Evolutionary conservation across 2,113 vertebrate species (phyloP).

Genomic region (Sceloporus tristichus): DNA sequence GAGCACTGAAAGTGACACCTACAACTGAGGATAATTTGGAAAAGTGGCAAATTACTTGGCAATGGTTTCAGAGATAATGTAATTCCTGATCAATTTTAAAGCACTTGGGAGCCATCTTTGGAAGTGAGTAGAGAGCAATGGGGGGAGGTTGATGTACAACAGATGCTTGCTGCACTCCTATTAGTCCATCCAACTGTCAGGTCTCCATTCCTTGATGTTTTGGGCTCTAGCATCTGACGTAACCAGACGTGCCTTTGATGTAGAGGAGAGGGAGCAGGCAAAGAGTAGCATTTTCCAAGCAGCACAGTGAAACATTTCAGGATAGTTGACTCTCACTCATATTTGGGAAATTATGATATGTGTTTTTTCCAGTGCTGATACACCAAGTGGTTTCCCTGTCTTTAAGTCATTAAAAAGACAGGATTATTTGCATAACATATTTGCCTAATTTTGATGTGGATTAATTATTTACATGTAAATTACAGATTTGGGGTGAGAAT

Average conservation of each 20-base stretch:
- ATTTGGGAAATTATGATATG: background rate
- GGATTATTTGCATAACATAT: background rate
- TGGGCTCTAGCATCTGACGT: background rate
- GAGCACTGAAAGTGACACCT: conserved; percentile 51
- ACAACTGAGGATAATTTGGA: background rate
- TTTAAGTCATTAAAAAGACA: background rate
- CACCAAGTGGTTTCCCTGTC: background rate
- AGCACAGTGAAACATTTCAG: background rate
- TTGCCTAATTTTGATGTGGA: no score
- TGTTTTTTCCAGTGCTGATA: background rate
- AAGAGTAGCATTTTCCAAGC: rapidly evolving
- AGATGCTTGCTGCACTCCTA: background rate
- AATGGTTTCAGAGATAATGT: conserved; percentile 16
- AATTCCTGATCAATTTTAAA: conserved; percentile 23
- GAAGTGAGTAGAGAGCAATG: background rate
- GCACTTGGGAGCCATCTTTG: background rate
- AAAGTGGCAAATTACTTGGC: conserved; percentile 14
- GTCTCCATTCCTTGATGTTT: background rate
- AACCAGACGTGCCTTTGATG: background rate
- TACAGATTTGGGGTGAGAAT: no score
- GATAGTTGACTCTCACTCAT: background rate
- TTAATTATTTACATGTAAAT: no score
- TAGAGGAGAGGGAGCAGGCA: background rate
- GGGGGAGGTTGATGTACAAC: background rate
- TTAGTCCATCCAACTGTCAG: background rate